Evolutionary conservation across 92 coral and sea anemone genomes (phyloP), one percentile per base, ranked within the genome.

Genomic region (Isaurus tuberculatus): DNA sequence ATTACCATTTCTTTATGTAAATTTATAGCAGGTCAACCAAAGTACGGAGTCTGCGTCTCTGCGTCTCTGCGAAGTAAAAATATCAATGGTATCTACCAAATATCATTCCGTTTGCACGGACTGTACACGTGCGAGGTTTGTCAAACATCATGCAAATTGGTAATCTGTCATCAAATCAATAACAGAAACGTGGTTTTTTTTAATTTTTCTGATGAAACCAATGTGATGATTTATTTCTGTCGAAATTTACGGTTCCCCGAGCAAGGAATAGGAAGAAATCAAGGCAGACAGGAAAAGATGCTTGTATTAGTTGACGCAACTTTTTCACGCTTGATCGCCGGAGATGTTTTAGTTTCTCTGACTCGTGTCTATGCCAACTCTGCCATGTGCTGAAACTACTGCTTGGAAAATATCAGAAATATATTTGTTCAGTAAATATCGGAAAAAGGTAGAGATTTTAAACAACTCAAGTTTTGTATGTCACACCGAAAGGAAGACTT

Each of bases 41-140:
- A n/a, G n/a, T n/a, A n/a, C n/a, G n/a, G n/a, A n/a, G n/a, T n/a
- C n/a, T n/a, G n/a, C n/a, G n/a, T n/a, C n/a, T n/a, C n/a, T n/a
- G n/a, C n/a, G n/a, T n/a, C n/a, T 40, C 46, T 40, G 46, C 46
- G 46, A 40, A 40, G 11, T 40, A 40, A 13, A 40, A 40, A 40
- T 40, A 55, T 5, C 22, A 7, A 16, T 15, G 17, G 23, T 55
- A 20, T 22, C 19, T 55, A 8, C 25, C 11, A 51, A 6, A 2
- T 51, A 57, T 14, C 22, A 13, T 32, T 48, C 1, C 19, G 22
- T 8, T 20, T n/a, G 46, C 81, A 75, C 25, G 69, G 13, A 37
- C 31, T 60, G 51, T 32, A 34, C 81, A 75, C 81, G 81, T 75
- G 81, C 81, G 46, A 14, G 26, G 2, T 15, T 37, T 22, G 58